A percentile compares a stretch with the other conserved stretches of the same genome.
phyloP scores from a whole-genome alignment of 2,113 vertebrate genomes.

The Bungarus multicinctus region DNA sequence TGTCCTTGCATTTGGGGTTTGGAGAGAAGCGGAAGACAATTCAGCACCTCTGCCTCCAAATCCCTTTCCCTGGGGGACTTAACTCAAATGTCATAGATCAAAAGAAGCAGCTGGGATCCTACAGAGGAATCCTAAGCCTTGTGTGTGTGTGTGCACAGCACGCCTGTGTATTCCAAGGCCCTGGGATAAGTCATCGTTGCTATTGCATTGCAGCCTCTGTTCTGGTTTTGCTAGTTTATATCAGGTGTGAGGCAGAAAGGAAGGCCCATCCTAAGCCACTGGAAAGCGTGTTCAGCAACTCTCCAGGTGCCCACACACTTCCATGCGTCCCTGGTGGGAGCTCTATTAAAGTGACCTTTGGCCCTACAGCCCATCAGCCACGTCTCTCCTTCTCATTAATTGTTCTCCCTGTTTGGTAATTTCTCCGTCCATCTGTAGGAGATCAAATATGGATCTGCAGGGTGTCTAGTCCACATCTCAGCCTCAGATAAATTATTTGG shows the following conservation, averaged over 20 bases:
- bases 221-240: background rate
- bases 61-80: background rate
- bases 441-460: background rate
- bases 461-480: background rate
- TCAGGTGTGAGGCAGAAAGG: background rate
- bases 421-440: background rate
- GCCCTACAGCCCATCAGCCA: background rate
- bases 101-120: background rate
- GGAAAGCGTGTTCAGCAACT: background rate
- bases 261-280: background rate
- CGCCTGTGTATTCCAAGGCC: background rate
- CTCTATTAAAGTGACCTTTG: background rate
- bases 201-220: background rate
- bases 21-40: background rate
- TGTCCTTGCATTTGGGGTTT: background rate
- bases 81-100: background rate
- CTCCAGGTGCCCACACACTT: background rate
- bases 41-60: background rate
- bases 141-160: too few relatives aligned
- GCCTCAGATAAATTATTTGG: background rate
- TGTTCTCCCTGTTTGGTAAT: background rate
- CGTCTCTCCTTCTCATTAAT: background rate
- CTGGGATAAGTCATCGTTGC: background rate
- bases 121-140: background rate
- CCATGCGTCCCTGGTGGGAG: background rate